A percentile compares a stretch with the other conserved stretches of the same genome.
These are phyloP conservation scores for Coleophora deauratella DNA, from an alignment of 2,888 invertebrate genomes.

Conservation along the genomic window DNA sequence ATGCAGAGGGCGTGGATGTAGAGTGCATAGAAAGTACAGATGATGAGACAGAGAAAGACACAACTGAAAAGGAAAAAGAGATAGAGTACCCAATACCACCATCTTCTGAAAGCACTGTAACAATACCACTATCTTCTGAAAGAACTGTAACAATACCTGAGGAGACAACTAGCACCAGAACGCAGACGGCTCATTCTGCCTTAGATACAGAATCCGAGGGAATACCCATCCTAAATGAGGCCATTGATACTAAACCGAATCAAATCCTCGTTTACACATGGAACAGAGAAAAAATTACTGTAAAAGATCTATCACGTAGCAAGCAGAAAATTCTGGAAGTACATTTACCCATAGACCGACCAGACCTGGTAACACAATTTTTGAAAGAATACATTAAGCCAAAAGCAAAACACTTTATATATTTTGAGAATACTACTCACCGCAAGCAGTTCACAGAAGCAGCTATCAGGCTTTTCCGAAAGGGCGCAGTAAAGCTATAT, in stretches of 20 bases:
- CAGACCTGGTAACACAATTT: slow-evolving; percentile 12
- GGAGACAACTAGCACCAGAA: too few relatives aligned
- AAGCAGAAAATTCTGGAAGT: slow-evolving; percentile 11
- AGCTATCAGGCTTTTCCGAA: slow-evolving; percentile 15
- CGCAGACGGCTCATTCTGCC: slow-evolving; percentile 3
- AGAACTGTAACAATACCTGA: background rate
- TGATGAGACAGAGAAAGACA: background rate
- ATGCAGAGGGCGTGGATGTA: background rate
- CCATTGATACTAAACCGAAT: slow-evolving; percentile 14
- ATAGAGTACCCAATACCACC: background rate
- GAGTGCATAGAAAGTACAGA: background rate
- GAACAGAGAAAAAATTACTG: slow-evolving; percentile 4
- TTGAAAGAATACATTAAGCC: too few relatives aligned
- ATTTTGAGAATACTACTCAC: slow-evolving; percentile 6
- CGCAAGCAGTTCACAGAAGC: slow-evolving; percentile 9
- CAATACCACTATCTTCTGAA: background rate
- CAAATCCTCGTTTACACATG: slow-evolving; percentile 12
- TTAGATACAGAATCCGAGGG: background rate
- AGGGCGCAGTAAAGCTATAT: slow-evolving; percentile 13
- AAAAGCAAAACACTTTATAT: slow-evolving; percentile 9
- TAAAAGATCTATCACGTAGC: slow-evolving; percentile 5
- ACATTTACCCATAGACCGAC: slow-evolving; percentile 5
- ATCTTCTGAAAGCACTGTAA: background rate
- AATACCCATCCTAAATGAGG: slow-evolving; percentile 9
- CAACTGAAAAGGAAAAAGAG: background rate